phyloP scores from a whole-genome alignment of 1,140 invertebrate species.

The Pomphorhynchus laevis region DNA sequence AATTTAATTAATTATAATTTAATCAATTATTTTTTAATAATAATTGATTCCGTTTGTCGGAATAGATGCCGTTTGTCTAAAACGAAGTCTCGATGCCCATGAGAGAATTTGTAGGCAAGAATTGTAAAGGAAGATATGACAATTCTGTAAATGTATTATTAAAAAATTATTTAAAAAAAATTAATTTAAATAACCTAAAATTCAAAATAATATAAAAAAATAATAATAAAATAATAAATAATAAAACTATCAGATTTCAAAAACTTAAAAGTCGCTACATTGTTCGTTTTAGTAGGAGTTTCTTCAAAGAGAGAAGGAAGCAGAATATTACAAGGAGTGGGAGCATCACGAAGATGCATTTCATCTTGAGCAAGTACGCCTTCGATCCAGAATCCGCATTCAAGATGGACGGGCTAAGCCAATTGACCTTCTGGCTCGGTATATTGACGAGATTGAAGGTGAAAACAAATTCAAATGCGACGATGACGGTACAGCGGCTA shows the following conservation, averaged over 20 bases:
- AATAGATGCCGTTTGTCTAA: too few relatives aligned
- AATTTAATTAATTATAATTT: too few relatives aligned
- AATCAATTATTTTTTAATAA: too few relatives aligned
- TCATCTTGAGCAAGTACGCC: slow-evolving; percentile 24
- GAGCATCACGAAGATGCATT: slow-evolving; percentile 49
- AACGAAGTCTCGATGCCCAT: neutral
- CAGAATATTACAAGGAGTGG: slow-evolving; percentile 68
- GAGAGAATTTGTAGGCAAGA: neutral
- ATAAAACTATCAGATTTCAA: too few relatives aligned
- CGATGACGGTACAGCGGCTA: slow-evolving; percentile 38
- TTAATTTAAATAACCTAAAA: too few relatives aligned
- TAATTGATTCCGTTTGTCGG: too few relatives aligned
- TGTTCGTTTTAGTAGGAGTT: slow-evolving; percentile 15
- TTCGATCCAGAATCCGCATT: slow-evolving; percentile 63
- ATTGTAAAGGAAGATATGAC: too few relatives aligned
- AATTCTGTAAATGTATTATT: too few relatives aligned
- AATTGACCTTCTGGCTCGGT: slow-evolving; percentile 77
- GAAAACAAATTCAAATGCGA: slow-evolving; percentile 24
- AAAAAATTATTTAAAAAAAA: too few relatives aligned
- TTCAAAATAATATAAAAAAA: too few relatives aligned
- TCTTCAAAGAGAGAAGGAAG: slow-evolving; percentile 58
- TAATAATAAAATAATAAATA: too few relatives aligned
- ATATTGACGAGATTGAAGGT: slow-evolving; percentile 55
- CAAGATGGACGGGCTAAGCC: slow-evolving; percentile 78
- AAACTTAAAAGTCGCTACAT: neutral